phyloP scores from a whole-genome alignment of 2,797 vertebrate genomes.

The Martes flavigula region DNA sequence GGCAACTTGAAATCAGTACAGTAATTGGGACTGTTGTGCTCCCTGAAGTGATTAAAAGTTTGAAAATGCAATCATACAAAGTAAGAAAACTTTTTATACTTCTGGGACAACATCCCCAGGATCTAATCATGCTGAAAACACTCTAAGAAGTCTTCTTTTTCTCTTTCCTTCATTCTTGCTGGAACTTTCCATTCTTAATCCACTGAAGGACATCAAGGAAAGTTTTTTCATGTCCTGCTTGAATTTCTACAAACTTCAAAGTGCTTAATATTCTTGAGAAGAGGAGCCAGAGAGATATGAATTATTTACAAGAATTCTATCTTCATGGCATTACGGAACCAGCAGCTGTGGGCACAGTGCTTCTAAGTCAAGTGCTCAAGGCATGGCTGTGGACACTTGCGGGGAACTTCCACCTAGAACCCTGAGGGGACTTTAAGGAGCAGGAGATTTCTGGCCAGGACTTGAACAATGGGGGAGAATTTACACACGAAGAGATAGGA shows the following conservation, averaged over 20 bases:
- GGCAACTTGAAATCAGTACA: conserved; percentile 8
- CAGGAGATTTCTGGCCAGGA: neutral
- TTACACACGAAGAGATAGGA: neutral
- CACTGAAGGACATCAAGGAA: neutral
- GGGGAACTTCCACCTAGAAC: neutral
- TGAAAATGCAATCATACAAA: neutral
- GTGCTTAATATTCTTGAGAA: conserved; percentile 26
- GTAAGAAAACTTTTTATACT: conserved; percentile 55
- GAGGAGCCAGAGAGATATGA: neutral
- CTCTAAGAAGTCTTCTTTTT: neutral
- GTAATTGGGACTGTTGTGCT: neutral
- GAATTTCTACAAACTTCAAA: conserved; percentile 8
- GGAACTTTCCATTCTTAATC: neutral
- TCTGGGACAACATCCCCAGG: conserved; percentile 60
- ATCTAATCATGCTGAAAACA: conserved; percentile 63
- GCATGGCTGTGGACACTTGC: neutral
- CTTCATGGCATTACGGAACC: neutral
- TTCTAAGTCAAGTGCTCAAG: conserved; percentile 4
- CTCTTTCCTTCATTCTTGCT: neutral
- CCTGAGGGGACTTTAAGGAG: neutral
- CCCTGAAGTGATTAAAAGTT: conserved; percentile 73
- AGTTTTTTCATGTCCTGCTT: neutral
- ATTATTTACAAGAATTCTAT: neutral
- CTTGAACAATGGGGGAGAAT: neutral
- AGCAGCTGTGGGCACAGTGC: neutral